Evolutionary conservation across 2,113 vertebrate species (phyloP).

Genomic region (Planiliza haematocheilus): DNA sequence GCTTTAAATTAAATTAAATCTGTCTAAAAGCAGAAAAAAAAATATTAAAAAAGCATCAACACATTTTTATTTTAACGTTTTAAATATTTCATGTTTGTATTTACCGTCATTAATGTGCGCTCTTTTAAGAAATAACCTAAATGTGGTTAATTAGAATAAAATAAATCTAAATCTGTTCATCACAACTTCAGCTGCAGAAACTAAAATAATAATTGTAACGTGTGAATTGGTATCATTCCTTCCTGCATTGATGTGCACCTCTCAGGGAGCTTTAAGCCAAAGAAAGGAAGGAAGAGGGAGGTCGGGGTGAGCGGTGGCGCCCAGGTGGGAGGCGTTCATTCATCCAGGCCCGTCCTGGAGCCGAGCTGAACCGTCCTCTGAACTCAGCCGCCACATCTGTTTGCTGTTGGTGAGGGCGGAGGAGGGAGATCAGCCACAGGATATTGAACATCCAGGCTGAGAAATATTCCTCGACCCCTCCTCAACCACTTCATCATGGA

Average conservation of each 20-base stretch:
- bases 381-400: slow-evolving; percentile 74
- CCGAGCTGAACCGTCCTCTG: slow-evolving; percentile 30
- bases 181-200: too few relatives aligned
- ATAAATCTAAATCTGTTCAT: too few relatives aligned
- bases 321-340: slow-evolving; percentile 22
- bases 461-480: background rate
- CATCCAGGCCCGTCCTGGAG: background rate
- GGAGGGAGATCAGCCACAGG: slow-evolving; percentile 74
- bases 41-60: too few relatives aligned
- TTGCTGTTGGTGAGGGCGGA: slow-evolving; percentile 60
- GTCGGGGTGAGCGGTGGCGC: slow-evolving; percentile 2
- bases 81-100: too few relatives aligned
- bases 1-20: too few relatives aligned
- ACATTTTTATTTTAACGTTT: too few relatives aligned
- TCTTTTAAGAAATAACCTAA: too few relatives aligned
- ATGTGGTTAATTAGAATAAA: too few relatives aligned
- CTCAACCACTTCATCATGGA: too few relatives aligned
- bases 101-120: too few relatives aligned
- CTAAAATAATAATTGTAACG: too few relatives aligned
- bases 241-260: background rate
- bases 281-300: background rate
- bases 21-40: too few relatives aligned
- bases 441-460: slow-evolving; percentile 71
- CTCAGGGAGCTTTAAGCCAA: slow-evolving; percentile 6
- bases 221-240: slow-evolving; percentile 6